These are phyloP conservation scores for Poicephalus meyeri DNA, from an alignment of 2,113 vertebrate genomes.

Conservation along the genomic window DNA sequence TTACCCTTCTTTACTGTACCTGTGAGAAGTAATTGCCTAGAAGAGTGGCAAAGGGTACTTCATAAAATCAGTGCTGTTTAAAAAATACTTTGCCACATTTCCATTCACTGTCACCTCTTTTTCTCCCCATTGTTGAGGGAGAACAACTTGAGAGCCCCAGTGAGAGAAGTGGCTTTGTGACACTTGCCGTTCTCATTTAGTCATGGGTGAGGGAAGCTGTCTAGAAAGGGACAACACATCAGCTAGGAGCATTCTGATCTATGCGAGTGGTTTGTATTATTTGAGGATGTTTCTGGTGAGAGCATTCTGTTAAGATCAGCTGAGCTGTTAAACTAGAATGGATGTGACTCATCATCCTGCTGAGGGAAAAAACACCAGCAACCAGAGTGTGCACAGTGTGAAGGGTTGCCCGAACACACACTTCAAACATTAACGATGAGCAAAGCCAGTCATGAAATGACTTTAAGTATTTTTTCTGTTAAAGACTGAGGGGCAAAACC, in stretches of 20 bases:
- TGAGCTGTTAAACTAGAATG: not conserved
- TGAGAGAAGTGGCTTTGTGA: not conserved
- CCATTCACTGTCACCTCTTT: not conserved
- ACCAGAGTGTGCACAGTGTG: not conserved
- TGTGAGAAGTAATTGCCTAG: not conserved
- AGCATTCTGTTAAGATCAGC: conserved; percentile 18
- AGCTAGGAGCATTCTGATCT: not conserved
- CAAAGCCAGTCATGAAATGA: not conserved
- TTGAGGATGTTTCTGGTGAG: not conserved
- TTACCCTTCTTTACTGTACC: not conserved
- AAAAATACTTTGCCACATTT: not conserved
- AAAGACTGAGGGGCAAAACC: not conserved
- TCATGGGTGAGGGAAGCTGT: not conserved
- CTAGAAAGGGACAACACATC: not conserved
- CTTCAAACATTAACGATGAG: not conserved
- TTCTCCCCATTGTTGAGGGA: not conserved
- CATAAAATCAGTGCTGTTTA: not conserved
- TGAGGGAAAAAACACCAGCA: not conserved
- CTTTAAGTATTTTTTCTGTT: not conserved
- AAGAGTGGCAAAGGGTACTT: not conserved
- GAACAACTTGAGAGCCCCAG: not conserved
- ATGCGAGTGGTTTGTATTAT: not conserved
- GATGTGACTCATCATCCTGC: not conserved
- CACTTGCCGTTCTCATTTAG: not conserved
- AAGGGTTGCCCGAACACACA: not conserved